These are phyloP conservation scores for Colostygia pectinataria DNA, from an alignment of 2,888 invertebrate species.

Conservation along the genomic window DNA sequence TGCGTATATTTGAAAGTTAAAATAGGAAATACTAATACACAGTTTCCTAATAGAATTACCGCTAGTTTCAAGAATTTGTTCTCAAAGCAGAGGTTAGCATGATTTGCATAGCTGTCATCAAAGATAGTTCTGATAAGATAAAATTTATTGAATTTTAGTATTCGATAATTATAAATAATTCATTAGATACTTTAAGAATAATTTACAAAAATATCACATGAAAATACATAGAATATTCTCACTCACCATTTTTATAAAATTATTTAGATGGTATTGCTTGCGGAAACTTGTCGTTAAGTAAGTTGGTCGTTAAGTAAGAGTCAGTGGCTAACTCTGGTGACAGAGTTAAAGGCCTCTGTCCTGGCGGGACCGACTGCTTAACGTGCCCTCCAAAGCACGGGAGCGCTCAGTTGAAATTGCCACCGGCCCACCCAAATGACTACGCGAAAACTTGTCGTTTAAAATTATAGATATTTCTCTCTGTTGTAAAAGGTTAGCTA, in stretches of 20 bases:
- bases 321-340: no score
- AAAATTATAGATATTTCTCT: background rate
- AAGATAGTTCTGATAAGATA: constrained; percentile 43
- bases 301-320: no score
- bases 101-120: constrained; percentile 50
- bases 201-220: constrained; percentile 5
- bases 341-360: no score
- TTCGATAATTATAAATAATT: constrained; percentile 44
- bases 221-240: background rate
- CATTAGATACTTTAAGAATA: constrained; percentile 30
- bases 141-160: constrained; percentile 44
- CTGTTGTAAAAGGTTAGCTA: constrained; percentile 17
- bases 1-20: background rate
- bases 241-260: no score
- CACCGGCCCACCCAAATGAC: no score
- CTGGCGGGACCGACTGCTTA: no score
- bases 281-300: no score
- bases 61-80: constrained; percentile 29
- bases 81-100: constrained; percentile 18
- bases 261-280: no score
- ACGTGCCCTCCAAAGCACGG: no score
- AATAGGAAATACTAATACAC: background rate
- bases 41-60: constrained; percentile 8
- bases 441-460: no score
- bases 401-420: no score